Evolutionary conservation across 2,888 invertebrate genomes (phyloP).

Genomic region (Eretmocerus hayati): DNA sequence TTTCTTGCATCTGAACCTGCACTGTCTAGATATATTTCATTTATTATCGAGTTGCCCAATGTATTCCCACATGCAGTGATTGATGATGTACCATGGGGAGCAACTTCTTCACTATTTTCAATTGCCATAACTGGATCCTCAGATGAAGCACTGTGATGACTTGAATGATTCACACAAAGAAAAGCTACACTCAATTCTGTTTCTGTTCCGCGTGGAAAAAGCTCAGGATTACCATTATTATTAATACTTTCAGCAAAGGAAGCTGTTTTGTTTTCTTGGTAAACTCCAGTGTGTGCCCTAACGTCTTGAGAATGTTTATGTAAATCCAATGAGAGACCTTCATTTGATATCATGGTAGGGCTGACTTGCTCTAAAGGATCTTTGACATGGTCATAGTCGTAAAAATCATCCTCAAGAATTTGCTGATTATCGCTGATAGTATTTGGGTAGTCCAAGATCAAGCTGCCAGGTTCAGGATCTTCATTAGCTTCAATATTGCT

Average conservation of each 20-base stretch:
- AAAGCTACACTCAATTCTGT: no score
- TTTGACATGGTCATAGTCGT: slow-evolving; percentile 35
- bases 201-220: no score
- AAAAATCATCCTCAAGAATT: slow-evolving; percentile 36
- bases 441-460: slow-evolving; percentile 39
- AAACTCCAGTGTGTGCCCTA: no score
- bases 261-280: no score
- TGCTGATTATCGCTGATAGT: slow-evolving; percentile 27
- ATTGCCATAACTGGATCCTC: no score
- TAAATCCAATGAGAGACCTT: slow-evolving; percentile 11
- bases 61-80: slow-evolving; percentile 9
- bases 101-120: no score
- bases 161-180: no score
- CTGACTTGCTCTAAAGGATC: slow-evolving; percentile 26
- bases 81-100: no score
- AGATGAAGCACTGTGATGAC: no score
- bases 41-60: slow-evolving; percentile 15
- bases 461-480: slow-evolving; percentile 37
- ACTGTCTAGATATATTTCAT: slow-evolving; percentile 16
- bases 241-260: no score
- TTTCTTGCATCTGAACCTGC: slow-evolving; percentile 15
- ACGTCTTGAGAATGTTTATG: slow-evolving; percentile 13
- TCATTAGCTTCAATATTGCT: slow-evolving; percentile 32
- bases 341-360: slow-evolving; percentile 12
- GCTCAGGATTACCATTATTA: no score